Evolutionary conservation across 2,113 vertebrate species (phyloP), one percentile per base, ranked within the genome.

Genomic region (Tichodroma muraria): DNA sequence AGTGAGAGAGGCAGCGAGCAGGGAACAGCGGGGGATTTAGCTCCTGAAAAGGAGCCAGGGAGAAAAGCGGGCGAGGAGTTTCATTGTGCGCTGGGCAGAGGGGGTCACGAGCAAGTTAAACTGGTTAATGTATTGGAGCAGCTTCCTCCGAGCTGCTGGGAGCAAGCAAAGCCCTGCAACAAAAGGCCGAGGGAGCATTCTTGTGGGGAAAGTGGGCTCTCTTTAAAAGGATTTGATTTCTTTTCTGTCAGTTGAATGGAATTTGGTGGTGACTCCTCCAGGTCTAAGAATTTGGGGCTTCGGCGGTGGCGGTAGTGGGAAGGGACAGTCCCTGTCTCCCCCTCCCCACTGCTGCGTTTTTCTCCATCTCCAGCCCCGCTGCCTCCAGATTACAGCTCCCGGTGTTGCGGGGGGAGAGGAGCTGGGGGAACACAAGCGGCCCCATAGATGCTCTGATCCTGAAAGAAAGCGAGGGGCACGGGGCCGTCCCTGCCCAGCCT

Each of bases 181-280:
- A 95, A 96, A 97, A 95, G 95, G 85, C 87, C 37, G 42, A 60
- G 72, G 93, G 87, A 77, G 95, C 96, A 94, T 97, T 97, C 96
- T 96, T 98, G 95, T 71, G 95, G 93, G 92, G 94, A 96, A 97
- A 96, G 76, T 90, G 90, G 95, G 94, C 96, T 96, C 96, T 92
- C 95, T 97, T 94, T 87, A 97, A 98, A 96, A 85, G 93, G 97
- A 97, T 97, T 98, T 98, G 68, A 91, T 97, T 96, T 97, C 97
- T 97, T 97, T 97, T 97, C 97, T 97, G 96, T 98, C 97, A 97
- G 91, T 93, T 98, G 97, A 98, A 97, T 97, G 98, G 98, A 98
- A 97, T 98, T 98, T 69, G 82, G 95, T 97, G 97, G 97, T 97
- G 96, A 97, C 97, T 97, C 96, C 96, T 97, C 85, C 94, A 97